A percentile compares a stretch with the other conserved stretches of the same genome.
Conservation (phyloP, 2,888 invertebrate species). For the Drepana falcataria region DNA sequence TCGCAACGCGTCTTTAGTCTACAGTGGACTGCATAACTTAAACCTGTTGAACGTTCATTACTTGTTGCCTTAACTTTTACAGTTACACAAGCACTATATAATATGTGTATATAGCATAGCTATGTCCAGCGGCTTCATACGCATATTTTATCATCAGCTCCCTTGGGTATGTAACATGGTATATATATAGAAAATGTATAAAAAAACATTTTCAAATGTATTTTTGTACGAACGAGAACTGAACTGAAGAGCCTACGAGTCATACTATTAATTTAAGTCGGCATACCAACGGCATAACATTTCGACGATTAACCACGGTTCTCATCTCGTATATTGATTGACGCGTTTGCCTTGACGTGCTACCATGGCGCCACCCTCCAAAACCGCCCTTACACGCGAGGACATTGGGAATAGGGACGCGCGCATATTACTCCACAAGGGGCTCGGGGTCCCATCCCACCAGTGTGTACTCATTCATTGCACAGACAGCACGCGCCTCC, state of each 20-base stretch:
- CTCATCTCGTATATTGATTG: slow-evolving; percentile 76
- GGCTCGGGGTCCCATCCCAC: slow-evolving; percentile 31
- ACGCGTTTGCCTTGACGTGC: slow-evolving; percentile 63
- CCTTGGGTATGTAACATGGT: no score
- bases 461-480: slow-evolving; percentile 59
- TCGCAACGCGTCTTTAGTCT: slow-evolving; percentile 43
- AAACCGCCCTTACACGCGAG: slow-evolving; percentile 71
- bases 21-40: slow-evolving; percentile 45
- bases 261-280: no score
- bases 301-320: slow-evolving; percentile 47
- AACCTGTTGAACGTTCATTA: slow-evolving; percentile 46
- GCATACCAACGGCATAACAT: not conserved
- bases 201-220: no score
- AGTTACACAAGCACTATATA: slow-evolving; percentile 13
- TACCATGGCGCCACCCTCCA: slow-evolving; percentile 69
- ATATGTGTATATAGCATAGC: no score
- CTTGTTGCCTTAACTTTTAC: slow-evolving; percentile 35
- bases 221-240: no score
- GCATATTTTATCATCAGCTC: no score
- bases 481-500: slow-evolving; percentile 49
- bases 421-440: slow-evolving; percentile 54
- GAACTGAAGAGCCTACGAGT: no score
- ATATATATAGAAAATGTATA: no score
- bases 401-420: slow-evolving; percentile 73
- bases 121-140: no score